A percentile compares a stretch with the other conserved stretches of the same genome.
Conservation (phyloP, 1,140 invertebrate species). For the Pseudachorutes palmiensis region DNA sequence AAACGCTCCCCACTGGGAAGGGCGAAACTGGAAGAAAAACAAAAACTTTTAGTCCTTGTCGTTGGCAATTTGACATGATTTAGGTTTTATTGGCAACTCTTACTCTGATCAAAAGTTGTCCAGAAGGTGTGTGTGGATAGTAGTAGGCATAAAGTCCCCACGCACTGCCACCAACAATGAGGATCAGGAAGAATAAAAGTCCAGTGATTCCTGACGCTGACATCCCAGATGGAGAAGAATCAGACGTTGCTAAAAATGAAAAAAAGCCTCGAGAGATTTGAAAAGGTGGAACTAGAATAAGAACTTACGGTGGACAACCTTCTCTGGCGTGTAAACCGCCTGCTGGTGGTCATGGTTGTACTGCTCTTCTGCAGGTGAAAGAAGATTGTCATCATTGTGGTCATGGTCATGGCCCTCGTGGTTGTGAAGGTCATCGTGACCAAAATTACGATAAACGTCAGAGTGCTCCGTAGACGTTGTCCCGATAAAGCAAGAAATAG, state of each 20-base stretch:
- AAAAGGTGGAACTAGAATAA: no score
- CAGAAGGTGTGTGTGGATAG: constrained; percentile 87
- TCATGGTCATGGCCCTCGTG: constrained; percentile 3
- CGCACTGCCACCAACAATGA: constrained; percentile 53
- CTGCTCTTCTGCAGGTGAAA: not conserved
- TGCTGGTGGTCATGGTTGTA: not conserved
- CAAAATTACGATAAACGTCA: constrained; percentile 8
- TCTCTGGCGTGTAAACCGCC: constrained; percentile 10
- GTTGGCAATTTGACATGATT: not conserved
- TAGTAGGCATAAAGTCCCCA: constrained; percentile 91
- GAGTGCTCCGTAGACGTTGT: not conserved
- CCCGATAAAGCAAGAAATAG: not conserved
- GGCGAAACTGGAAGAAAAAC: constrained; percentile 71
- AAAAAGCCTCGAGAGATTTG: no score
- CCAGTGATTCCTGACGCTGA: constrained; percentile 56
- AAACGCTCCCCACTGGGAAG: constrained; percentile 79
- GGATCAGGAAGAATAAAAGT: constrained; percentile 54
- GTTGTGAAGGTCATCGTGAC: constrained; percentile 17
- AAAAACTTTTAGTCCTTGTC: no score
- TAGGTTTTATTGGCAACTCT: constrained; percentile 37
- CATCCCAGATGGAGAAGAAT: constrained; percentile 21
- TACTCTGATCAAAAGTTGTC: constrained; percentile 93
- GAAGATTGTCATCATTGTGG: not conserved
- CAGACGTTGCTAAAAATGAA: not conserved
- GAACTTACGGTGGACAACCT: not conserved